Conservation (phyloP, 1,140 invertebrate species). For the Zaprionus ornatus region DNA sequence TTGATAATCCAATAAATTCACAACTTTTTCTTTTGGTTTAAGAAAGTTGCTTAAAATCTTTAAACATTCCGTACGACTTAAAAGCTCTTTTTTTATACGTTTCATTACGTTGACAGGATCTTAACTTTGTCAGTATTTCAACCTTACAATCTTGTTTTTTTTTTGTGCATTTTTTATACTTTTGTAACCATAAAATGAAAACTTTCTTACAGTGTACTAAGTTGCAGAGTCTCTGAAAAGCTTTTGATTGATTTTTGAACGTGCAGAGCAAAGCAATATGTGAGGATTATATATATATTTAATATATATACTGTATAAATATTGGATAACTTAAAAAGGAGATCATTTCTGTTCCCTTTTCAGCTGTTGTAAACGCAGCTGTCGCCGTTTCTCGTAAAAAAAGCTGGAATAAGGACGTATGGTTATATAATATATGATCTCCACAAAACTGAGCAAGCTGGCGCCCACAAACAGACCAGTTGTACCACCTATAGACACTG, state of each 20-base stretch:
- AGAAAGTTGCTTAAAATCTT: slow-evolving; percentile 40
- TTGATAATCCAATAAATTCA: slow-evolving; percentile 36
- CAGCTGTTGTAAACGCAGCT: slow-evolving; percentile 17
- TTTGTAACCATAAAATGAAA: not conserved
- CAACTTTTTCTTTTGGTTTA: not conserved
- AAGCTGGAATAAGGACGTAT: slow-evolving; percentile 83
- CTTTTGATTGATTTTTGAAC: too few relatives aligned
- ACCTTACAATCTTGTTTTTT: not conserved
- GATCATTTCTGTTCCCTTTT: not conserved
- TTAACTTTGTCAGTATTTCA: not conserved
- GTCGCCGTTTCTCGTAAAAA: slow-evolving; percentile 59
- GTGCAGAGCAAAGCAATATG: not conserved
- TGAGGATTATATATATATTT: not conserved
- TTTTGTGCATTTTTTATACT: not conserved
- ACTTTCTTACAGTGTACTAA: not conserved
- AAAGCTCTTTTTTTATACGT: slow-evolving; percentile 62
- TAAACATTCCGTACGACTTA: slow-evolving; percentile 49
- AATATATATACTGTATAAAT: not conserved
- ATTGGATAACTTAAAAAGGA: too few relatives aligned
- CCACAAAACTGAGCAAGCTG: slow-evolving; percentile 87
- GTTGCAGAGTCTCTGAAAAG: not conserved
- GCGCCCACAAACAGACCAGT: slow-evolving; percentile 87
- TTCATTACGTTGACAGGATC: slow-evolving; percentile 37
- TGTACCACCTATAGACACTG: slow-evolving; percentile 87
- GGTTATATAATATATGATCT: slow-evolving; percentile 86